Evolutionary conservation across 2,113 vertebrate genomes (phyloP).

Genomic region (Silurus meridionalis): DNA sequence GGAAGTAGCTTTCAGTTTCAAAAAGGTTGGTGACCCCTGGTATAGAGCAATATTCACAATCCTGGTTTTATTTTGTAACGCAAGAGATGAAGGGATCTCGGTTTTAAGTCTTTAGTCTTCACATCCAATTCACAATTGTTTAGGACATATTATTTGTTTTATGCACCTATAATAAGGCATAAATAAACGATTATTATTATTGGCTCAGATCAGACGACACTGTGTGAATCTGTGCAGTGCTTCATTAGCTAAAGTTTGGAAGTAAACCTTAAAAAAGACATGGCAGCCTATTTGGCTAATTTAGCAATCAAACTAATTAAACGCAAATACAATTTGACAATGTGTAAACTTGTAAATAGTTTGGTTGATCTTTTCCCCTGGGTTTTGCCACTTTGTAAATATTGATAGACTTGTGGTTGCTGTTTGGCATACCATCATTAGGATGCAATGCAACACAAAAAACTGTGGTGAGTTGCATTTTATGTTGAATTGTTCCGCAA

Average conservation of each 20-base stretch:
- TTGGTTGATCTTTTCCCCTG: neutral
- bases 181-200: neutral
- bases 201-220: neutral
- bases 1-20: no score
- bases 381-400: neutral
- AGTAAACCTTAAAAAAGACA: constrained; percentile 27
- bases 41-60: neutral
- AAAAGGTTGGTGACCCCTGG: no score
- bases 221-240: constrained; percentile 14
- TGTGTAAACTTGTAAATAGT: neutral
- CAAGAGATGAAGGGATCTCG: neutral
- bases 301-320: neutral
- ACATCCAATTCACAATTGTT: neutral
- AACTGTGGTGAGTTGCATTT: neutral
- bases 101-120: neutral
- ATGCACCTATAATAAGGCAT: neutral
- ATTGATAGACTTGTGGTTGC: neutral
- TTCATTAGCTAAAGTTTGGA: neutral
- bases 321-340: neutral
- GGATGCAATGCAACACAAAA: neutral
- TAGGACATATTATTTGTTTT: neutral
- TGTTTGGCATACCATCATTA: neutral
- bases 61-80: neutral
- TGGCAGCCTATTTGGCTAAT: neutral
- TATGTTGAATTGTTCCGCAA: neutral